Percentiles rank a stretch among this genome's conserved stretches.
These are phyloP conservation scores for Ornithoptera alexandrae DNA, from an alignment of 2,888 invertebrate species.

Conservation along the genomic window DNA sequence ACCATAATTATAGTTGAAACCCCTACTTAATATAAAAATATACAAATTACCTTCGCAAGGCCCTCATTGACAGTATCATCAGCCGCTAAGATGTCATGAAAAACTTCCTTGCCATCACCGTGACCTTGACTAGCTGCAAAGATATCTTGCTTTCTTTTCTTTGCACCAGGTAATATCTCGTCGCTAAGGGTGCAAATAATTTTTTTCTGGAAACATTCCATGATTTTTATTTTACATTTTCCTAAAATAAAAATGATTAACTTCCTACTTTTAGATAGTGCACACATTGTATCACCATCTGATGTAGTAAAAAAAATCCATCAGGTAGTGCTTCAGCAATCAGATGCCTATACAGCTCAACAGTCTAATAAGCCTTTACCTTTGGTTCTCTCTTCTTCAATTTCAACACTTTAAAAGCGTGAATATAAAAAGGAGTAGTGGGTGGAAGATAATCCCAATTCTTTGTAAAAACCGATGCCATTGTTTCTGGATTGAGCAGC, in stretches of 20 bases:
- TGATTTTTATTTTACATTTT: not conserved
- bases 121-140: slow-evolving; percentile 48
- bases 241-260: not conserved
- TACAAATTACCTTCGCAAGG: slow-evolving; percentile 38
- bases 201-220: slow-evolving; percentile 45
- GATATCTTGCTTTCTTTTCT: slow-evolving; percentile 45
- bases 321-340: no score
- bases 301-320: no score
- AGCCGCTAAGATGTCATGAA: slow-evolving; percentile 53
- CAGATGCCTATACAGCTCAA: no score
- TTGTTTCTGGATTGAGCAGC: slow-evolving; percentile 79
- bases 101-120: slow-evolving; percentile 56
- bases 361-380: slow-evolving; percentile 41
- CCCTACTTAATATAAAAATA: not conserved
- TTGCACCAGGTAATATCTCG: slow-evolving; percentile 51
- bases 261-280: no score
- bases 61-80: slow-evolving; percentile 46
- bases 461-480: slow-evolving; percentile 73
- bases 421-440: slow-evolving; percentile 77
- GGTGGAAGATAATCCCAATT: slow-evolving; percentile 75
- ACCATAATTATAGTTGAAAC: no score
- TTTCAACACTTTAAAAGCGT: slow-evolving; percentile 81
- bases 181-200: slow-evolving; percentile 67
- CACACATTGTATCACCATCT: no score
- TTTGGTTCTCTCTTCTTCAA: slow-evolving; percentile 67